These are phyloP conservation scores for Gobio occitaniae DNA, from an alignment of 2,797 vertebrate genomes.

Conservation along the genomic window DNA sequence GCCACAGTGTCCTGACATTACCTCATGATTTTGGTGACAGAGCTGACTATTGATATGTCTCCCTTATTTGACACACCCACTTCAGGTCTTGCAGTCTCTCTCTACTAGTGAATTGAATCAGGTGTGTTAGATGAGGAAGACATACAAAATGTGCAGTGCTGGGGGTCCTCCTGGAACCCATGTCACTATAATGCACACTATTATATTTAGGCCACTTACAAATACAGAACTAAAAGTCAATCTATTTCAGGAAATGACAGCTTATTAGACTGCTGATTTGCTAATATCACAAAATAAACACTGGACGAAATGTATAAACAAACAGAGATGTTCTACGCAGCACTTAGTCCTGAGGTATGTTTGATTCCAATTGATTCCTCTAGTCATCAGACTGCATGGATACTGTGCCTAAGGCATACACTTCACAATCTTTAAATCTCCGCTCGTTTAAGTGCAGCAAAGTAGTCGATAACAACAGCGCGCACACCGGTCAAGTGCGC, in stretches of 20 bases:
- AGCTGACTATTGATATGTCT: background rate
- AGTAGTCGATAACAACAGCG: slow-evolving; percentile 28
- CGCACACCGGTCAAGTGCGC: slow-evolving; percentile 25
- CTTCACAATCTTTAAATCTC: slow-evolving; percentile 1
- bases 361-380: background rate
- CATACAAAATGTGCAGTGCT: background rate
- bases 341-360: background rate
- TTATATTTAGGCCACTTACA: background rate
- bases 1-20: background rate
- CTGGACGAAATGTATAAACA: background rate
- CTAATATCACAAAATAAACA: background rate
- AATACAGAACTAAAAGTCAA: background rate
- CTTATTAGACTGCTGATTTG: background rate
- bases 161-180: background rate
- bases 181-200: background rate
- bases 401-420: background rate
- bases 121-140: background rate
- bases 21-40: background rate
- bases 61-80: background rate
- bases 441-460: slow-evolving; percentile 25
- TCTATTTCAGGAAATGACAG: background rate
- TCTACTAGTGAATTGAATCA: background rate
- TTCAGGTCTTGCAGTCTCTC: background rate
- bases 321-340: background rate
- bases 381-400: background rate